Evolutionary conservation across 2,113 vertebrate species (phyloP).

Genomic region (Lutjanus erythropterus): DNA sequence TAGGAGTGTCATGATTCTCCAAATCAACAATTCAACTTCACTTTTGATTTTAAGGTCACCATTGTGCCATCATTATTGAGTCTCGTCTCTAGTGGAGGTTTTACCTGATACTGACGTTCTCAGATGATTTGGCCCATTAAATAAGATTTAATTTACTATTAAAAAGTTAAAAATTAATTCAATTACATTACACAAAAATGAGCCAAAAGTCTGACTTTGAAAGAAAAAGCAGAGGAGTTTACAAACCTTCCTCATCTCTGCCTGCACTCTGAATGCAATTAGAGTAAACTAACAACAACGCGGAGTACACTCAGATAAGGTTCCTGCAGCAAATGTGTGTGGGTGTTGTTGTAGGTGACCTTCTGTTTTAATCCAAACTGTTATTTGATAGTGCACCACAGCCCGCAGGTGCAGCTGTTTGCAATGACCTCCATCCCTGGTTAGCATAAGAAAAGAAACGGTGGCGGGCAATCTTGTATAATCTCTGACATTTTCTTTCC

Average conservation of each 20-base stretch:
- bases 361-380: slow-evolving; percentile 50
- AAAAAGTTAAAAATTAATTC: background rate
- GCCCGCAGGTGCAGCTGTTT: slow-evolving; percentile 44
- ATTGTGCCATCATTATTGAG: too few species aligned
- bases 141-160: background rate
- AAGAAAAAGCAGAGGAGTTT: background rate
- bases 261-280: slow-evolving; percentile 4
- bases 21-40: too few species aligned
- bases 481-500: slow-evolving; percentile 6
- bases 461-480: background rate
- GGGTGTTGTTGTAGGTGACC: slow-evolving; percentile 26
- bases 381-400: slow-evolving; percentile 32
- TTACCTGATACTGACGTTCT: background rate
- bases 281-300: background rate
- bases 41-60: too few species aligned
- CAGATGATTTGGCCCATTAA: background rate
- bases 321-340: slow-evolving; percentile 14
- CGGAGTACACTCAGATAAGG: background rate
- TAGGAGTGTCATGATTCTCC: too few species aligned
- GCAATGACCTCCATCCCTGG: slow-evolving; percentile 17
- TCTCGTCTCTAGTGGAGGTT: background rate
- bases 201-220: background rate
- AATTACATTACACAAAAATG: background rate
- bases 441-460: background rate
- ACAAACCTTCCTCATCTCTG: background rate